Percentiles rank a stretch among this genome's conserved stretches.
Conservation (phyloP, 2,113 vertebrate genomes). For the Setophaga kirtlandii region DNA sequence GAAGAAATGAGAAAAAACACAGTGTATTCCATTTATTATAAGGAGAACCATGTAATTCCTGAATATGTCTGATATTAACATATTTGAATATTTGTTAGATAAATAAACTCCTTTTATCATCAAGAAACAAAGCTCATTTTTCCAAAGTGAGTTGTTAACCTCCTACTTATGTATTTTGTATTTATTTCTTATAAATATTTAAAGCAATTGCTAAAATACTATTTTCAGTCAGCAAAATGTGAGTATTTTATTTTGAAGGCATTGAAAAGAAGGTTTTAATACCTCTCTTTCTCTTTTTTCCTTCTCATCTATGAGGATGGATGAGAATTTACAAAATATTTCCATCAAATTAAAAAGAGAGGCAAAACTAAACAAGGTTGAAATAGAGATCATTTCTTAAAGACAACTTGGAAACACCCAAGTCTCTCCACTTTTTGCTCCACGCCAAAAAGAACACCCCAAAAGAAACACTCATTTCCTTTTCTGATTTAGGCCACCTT, state of each 20-base stretch:
- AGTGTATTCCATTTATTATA: neutral
- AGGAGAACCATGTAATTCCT: neutral
- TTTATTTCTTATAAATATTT: neutral
- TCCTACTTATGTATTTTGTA: neutral
- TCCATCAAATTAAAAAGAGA: neutral
- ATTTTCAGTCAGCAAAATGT: neutral
- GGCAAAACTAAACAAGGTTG: neutral
- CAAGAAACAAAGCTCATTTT: neutral
- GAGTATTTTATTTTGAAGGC: neutral
- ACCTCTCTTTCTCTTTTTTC: neutral
- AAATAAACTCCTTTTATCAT: neutral
- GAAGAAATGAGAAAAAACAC: rapidly evolving
- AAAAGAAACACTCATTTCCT: neutral
- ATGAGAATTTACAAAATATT: neutral
- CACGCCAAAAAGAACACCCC: neutral
- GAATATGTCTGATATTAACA: neutral
- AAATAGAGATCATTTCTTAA: neutral
- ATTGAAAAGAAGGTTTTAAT: neutral
- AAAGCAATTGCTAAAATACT: neutral
- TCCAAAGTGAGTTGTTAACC: neutral
- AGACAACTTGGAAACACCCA: neutral
- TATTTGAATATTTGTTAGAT: neutral
- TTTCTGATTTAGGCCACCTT: neutral
- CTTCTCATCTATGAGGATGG: neutral
- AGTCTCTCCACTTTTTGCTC: neutral